Percentiles rank a stretch among this genome's conserved stretches.
Conservation (phyloP, 2,113 vertebrate genomes). For the Phoenicopterus ruber region DNA sequence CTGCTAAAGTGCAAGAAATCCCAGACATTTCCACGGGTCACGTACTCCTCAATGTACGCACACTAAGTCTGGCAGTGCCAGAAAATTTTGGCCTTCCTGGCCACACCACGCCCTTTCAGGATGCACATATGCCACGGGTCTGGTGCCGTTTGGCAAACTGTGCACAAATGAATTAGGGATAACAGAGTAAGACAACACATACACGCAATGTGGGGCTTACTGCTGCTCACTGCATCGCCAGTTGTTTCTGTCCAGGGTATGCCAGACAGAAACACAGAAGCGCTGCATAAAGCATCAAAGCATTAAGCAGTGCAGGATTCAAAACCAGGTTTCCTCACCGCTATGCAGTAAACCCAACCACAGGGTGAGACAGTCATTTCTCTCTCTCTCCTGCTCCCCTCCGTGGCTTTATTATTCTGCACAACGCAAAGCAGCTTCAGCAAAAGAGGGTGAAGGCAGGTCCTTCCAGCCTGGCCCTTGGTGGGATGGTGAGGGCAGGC, state of each 20-base stretch:
- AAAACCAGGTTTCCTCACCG: background rate
- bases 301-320: background rate
- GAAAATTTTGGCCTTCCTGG: background rate
- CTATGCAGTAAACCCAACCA: background rate
- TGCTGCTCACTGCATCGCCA: background rate
- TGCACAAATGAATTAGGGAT: background rate
- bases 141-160: background rate
- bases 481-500: background rate
- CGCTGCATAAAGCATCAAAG: background rate
- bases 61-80: background rate
- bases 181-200: background rate
- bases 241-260: background rate
- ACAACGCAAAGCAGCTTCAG: background rate
- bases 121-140: background rate
- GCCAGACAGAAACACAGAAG: background rate
- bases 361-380: background rate
- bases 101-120: background rate
- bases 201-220: background rate
- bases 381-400: background rate
- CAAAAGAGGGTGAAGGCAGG: background rate
- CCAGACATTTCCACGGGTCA: background rate
- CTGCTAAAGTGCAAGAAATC: background rate
- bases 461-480: background rate
- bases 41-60: accelerated
- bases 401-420: background rate